Evolutionary conservation across 2,113 vertebrate species (phyloP), one percentile per base, ranked within the genome.

Genomic region (Semnopithecus entellus): DNA sequence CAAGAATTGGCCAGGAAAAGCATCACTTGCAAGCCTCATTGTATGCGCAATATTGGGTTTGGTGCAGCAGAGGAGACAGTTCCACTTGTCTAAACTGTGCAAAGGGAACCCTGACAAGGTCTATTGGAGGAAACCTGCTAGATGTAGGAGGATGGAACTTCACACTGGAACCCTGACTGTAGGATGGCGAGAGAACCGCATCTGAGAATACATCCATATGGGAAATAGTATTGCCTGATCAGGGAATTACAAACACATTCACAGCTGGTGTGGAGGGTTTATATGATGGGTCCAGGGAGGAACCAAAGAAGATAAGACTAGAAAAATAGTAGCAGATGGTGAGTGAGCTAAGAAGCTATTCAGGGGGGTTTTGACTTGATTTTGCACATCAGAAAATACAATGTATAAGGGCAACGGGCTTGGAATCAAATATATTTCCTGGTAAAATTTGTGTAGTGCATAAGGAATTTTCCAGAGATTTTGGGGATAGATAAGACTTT

Each of bases 381-480:
- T 68, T 81, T 40, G n/a, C 20, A 43, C 18, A 4, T 52, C 48
- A 84, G 30, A 5, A 52, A 59, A 88, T n/a, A 76, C n/a, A 40
- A 27, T 52, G 40, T 6, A 23, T 50, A 20, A 55, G 16, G 25
- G 17, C n/a, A 64, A 91, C 30, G 52, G 68, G 52, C 32, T 66
- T 23, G 64, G 52, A 85, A 91, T 48, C 38, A 73, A 70, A 85
- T 61, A 8, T 35, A 73, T 85, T 93, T 93, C 52, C 59, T 87
- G 68, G 30, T 87, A 76, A 97, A 81, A 87, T 90, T 11, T 92
- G 73, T 83, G 84, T 61, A 35, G 27, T 75, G 17, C 86, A 76
- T 68, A 90, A 91, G 48, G 61, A 88, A 78, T 90, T 76, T 85
- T 88, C 43, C 14, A 85, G 82, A 95, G 66, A 83, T 82, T 92